A percentile compares a stretch with the other conserved stretches of the same genome.
phyloP scores from a whole-genome alignment of 2,113 vertebrate species.

The Silurus glanis region DNA sequence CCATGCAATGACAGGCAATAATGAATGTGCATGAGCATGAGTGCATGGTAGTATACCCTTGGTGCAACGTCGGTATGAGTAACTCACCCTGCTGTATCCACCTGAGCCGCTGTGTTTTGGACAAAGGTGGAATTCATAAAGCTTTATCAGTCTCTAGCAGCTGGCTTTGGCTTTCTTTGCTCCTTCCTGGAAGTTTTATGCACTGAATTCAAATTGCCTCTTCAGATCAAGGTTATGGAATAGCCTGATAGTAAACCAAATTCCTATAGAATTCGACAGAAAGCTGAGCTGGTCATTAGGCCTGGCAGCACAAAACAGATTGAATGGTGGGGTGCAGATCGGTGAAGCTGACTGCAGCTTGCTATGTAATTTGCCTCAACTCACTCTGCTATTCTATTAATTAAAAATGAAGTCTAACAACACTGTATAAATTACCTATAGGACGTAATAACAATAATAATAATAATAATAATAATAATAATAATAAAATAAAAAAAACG shows the following conservation, averaged over 20 bases:
- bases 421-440: not conserved
- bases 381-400: constrained; percentile 51
- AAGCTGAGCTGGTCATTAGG: constrained; percentile 43
- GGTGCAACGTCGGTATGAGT: constrained; percentile 20
- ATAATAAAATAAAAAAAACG: no score
- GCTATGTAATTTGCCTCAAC: constrained; percentile 24
- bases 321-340: constrained; percentile 32
- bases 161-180: constrained; percentile 53
- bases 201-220: constrained; percentile 65
- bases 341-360: not conserved
- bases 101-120: constrained; percentile 46
- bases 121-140: constrained; percentile 63
- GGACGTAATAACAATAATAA: no score
- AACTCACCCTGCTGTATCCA: constrained; percentile 46
- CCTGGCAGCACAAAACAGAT: constrained; percentile 13
- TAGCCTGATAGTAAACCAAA: constrained; percentile 65
- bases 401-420: constrained; percentile 66
- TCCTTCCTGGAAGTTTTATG: constrained; percentile 38
- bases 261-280: constrained; percentile 59
- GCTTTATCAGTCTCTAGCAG: constrained; percentile 71
- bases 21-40: not conserved
- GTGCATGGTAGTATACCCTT: constrained; percentile 27
- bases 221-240: constrained; percentile 69
- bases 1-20: not conserved
- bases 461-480: no score